Evolutionary conservation across 2,888 invertebrate genomes (phyloP).

Genomic region (Trissoscelio sp.): DNA sequence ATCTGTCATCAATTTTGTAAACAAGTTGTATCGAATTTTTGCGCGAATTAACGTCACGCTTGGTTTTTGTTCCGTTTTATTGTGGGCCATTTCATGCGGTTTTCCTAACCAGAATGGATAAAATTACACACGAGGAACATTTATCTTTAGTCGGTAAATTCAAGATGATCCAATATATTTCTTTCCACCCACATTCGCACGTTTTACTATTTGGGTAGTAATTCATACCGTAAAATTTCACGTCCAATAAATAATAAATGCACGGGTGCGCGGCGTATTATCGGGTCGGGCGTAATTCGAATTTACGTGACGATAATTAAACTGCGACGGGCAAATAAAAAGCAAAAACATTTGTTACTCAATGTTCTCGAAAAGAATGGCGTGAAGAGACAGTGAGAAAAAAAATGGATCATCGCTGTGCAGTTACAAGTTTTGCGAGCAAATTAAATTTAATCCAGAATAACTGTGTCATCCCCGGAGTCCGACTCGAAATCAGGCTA

Average conservation of each 20-base stretch:
- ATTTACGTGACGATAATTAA: constrained; percentile 46
- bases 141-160: constrained; percentile 45
- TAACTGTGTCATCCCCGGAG: constrained; percentile 35
- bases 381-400: not conserved
- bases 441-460: constrained; percentile 42
- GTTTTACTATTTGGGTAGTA: constrained; percentile 41
- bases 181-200: constrained; percentile 26
- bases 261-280: constrained; percentile 10
- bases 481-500: constrained; percentile 19
- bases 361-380: not conserved
- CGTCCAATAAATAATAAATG: constrained; percentile 48
- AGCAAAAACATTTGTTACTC: constrained; percentile 31
- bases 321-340: constrained; percentile 7
- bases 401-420: constrained; percentile 2
- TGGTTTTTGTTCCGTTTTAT: constrained; percentile 27
- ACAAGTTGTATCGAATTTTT: constrained; percentile 11
- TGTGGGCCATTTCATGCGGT: constrained; percentile 12
- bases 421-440: constrained; percentile 14
- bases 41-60: constrained; percentile 42
- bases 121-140: constrained; percentile 53
- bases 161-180: constrained; percentile 51
- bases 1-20: not conserved
- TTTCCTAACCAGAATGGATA: constrained; percentile 33
- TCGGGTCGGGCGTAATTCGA: constrained; percentile 20
- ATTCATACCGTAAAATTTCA: constrained; percentile 40